These are phyloP conservation scores for Melierax canorus DNA, from an alignment of 2,113 vertebrate genomes.

Conservation along the genomic window DNA sequence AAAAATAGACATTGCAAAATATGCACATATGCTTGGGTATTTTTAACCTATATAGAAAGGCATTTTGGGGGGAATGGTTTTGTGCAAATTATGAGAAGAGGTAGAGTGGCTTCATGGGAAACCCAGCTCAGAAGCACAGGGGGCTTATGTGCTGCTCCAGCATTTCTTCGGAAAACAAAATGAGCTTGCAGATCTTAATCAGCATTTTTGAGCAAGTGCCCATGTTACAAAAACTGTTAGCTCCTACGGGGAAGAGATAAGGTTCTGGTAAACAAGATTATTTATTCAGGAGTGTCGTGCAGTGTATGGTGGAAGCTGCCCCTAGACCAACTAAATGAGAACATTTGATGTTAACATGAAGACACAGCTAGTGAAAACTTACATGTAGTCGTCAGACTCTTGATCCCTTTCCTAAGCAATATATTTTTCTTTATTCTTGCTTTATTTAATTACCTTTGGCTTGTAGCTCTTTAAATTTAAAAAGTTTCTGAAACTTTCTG, in stretches of 20 bases:
- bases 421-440: neutral
- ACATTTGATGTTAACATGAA: fast-evolving
- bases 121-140: neutral
- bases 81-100: neutral
- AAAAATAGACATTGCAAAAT: too few species aligned
- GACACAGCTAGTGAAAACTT: neutral
- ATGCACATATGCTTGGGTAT: neutral
- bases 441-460: neutral
- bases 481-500: neutral
- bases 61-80: neutral
- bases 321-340: neutral
- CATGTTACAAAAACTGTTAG: neutral
- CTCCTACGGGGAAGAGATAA: neutral
- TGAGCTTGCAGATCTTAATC: constrained; percentile 50
- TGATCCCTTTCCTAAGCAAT: neutral
- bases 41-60: neutral
- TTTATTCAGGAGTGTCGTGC: neutral
- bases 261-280: constrained; percentile 11
- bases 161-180: neutral
- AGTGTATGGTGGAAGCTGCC: neutral
- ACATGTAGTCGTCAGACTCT: neutral
- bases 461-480: neutral
- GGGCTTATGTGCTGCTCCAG: neutral
- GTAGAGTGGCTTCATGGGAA: neutral
- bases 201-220: neutral